These are phyloP conservation scores for Platycheirus albimanus DNA, from an alignment of 2,888 invertebrate species.

Conservation along the genomic window DNA sequence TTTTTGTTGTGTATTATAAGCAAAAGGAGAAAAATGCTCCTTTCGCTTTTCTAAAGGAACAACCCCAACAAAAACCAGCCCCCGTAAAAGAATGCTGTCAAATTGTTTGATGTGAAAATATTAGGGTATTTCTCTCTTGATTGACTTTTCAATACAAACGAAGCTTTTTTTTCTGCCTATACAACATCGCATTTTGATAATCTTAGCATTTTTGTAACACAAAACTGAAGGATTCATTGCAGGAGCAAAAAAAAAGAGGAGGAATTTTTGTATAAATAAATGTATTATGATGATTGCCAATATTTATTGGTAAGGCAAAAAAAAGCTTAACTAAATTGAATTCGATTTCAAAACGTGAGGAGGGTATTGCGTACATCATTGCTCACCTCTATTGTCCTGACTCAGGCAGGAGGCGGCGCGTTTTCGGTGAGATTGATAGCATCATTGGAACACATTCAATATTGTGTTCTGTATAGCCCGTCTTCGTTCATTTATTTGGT, in stretches of 20 bases:
- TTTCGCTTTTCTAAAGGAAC: neutral
- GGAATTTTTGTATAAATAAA: no score
- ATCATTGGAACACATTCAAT: neutral
- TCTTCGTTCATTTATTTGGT: neutral
- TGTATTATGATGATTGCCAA: neutral
- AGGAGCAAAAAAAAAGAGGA: neutral
- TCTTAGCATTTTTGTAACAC: conserved; percentile 16
- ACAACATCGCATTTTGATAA: conserved; percentile 20
- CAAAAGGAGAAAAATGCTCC: no score
- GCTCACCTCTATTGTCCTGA: neutral
- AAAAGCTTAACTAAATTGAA: conserved; percentile 48
- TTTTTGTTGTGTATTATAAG: neutral
- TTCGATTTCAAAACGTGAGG: conserved; percentile 24
- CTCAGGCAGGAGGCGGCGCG: no score
- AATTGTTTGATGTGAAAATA: neutral
- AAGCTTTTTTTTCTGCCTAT: conserved; percentile 4
- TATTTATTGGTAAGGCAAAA: conserved; percentile 22
- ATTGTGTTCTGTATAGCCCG: neutral
- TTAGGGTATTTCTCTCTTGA: conserved; percentile 19
- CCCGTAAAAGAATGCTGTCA: conserved; percentile 5
- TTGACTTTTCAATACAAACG: conserved; percentile 31
- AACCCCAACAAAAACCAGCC: neutral
- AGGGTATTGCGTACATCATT: neutral
- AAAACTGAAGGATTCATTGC: neutral
- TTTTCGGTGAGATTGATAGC: no score